Evolutionary conservation across 2,797 vertebrate species (phyloP).

Genomic region (Lophotriccus pileatus): DNA sequence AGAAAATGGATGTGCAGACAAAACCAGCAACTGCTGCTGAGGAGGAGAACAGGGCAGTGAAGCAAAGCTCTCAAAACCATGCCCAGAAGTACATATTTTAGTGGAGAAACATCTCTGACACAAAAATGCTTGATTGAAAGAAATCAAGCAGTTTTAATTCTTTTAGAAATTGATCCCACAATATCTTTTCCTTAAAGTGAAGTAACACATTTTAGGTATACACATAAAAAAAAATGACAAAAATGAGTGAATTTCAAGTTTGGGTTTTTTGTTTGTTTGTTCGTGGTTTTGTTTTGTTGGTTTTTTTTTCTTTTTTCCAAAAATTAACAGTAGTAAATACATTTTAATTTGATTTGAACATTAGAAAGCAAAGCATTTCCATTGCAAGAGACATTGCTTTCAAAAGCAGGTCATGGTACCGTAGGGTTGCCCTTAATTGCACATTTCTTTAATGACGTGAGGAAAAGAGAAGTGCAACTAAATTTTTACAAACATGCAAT

Average conservation of each 20-base stretch:
- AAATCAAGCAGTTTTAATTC: fast-evolving
- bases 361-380: background rate
- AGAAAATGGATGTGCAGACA: background rate
- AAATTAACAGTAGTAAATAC: background rate
- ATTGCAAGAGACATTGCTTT: background rate
- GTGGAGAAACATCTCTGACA: background rate
- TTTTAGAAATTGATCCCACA: background rate
- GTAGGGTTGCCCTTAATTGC: background rate
- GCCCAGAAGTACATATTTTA: background rate
- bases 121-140: background rate
- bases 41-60: background rate
- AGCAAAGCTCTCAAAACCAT: background rate
- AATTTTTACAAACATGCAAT: background rate
- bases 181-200: background rate
- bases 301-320: background rate
- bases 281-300: too few relatives aligned
- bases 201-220: background rate
- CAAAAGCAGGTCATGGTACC: background rate
- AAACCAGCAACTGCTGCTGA: background rate
- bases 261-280: background rate
- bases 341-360: background rate
- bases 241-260: background rate
- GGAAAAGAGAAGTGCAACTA: background rate
- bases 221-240: background rate
- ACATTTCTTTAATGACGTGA: background rate